A percentile compares a stretch with the other conserved stretches of the same genome.
Evolutionary conservation across 2,113 vertebrate species (phyloP).

Genomic region (Todiramphus saurophagus): DNA sequence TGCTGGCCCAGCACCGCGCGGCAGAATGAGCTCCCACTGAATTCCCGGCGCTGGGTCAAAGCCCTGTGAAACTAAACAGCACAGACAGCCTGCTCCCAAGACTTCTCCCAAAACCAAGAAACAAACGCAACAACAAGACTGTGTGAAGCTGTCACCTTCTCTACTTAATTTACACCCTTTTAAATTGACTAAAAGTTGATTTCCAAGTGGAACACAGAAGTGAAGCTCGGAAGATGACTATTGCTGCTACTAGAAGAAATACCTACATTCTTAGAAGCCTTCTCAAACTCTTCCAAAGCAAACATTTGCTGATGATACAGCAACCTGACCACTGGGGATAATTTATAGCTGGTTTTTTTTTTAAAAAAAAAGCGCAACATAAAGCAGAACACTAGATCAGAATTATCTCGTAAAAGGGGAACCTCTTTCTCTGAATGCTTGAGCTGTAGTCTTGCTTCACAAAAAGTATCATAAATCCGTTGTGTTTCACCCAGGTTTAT

Average conservation of each 20-base stretch:
- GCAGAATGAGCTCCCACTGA: neutral
- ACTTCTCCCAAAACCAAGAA: neutral
- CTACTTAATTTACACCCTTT: neutral
- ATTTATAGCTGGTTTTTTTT: constrained; percentile 58
- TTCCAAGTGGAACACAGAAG: neutral
- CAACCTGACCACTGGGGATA: constrained; percentile 19
- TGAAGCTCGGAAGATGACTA: neutral
- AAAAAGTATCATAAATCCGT: constrained; percentile 73
- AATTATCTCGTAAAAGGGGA: constrained; percentile 72
- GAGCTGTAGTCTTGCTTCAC: constrained; percentile 57
- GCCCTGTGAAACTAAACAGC: neutral
- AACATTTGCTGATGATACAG: constrained; percentile 54
- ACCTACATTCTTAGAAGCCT: constrained; percentile 2
- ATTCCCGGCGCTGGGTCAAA: neutral
- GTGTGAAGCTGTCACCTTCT: neutral
- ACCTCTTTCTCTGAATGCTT: constrained; percentile 63
- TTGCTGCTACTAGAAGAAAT: neutral
- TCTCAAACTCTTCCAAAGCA: constrained; percentile 31
- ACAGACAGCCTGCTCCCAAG: neutral
- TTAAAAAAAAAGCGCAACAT: neutral
- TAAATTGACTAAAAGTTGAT: neutral
- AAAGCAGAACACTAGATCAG: constrained; percentile 71
- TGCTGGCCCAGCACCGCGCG: rapidly evolving
- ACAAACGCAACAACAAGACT: neutral
- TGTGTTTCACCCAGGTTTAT: constrained; percentile 64